Evolutionary conservation across 2,888 invertebrate species (phyloP).

Genomic region (Caenorhabditis sp.): DNA sequence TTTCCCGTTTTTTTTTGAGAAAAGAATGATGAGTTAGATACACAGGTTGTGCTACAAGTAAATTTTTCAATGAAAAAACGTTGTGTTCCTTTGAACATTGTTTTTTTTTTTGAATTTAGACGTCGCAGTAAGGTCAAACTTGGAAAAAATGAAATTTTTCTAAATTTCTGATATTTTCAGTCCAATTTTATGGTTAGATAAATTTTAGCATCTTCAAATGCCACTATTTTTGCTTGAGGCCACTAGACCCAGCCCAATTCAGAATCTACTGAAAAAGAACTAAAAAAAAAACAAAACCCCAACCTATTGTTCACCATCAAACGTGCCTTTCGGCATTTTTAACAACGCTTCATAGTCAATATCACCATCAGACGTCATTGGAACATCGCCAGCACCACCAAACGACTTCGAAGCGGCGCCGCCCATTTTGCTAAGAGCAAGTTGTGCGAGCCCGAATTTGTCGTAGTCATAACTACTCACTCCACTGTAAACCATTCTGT

Average conservation of each 20-base stretch:
- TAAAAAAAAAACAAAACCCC: background rate
- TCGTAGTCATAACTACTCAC: slow-evolving; percentile 64
- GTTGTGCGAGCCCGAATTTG: slow-evolving; percentile 66
- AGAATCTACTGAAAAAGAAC: too few species aligned
- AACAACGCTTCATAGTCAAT: slow-evolving; percentile 70
- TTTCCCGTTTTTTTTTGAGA: too few species aligned
- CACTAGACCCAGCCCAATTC: too few species aligned
- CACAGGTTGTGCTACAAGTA: background rate
- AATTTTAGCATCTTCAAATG: too few species aligned
- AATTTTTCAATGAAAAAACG: background rate
- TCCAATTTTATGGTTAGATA: too few species aligned
- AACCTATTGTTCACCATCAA: slow-evolving; percentile 5
- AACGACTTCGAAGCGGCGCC: slow-evolving; percentile 8
- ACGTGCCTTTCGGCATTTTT: slow-evolving; percentile 58
- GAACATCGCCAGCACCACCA: slow-evolving; percentile 29
- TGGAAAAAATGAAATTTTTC: too few species aligned
- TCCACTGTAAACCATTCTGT: slow-evolving; percentile 52
- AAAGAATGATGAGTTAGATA: too few species aligned
- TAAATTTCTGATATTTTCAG: too few species aligned
- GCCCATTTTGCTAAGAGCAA: slow-evolving; percentile 65
- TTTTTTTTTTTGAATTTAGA: too few species aligned
- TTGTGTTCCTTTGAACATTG: background rate
- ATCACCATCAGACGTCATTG: slow-evolving; percentile 64
- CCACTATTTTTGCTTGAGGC: too few species aligned
- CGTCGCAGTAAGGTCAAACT: too few species aligned